These are phyloP conservation scores for Baryphthengus martii DNA, from an alignment of 2,113 vertebrate genomes.

Conservation along the genomic window DNA sequence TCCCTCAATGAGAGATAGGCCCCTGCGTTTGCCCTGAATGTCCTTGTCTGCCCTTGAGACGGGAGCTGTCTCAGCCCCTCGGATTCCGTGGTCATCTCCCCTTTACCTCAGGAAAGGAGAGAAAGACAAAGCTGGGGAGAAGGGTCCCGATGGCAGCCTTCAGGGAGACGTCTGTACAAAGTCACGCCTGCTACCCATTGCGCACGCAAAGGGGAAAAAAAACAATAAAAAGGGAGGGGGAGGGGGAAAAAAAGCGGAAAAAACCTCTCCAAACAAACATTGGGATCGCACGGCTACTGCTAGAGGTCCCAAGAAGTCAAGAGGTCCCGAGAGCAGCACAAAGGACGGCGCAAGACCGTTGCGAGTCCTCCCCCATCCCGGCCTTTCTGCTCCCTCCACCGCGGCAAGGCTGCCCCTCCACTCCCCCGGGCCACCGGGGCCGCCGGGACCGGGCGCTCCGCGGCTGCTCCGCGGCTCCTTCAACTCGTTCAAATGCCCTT, in stretches of 20 bases:
- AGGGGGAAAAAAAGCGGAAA: background rate
- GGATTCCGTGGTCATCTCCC: background rate
- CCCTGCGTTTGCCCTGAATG: background rate
- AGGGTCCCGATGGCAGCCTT: background rate
- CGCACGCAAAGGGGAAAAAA: background rate
- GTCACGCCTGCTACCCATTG: background rate
- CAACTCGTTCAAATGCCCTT: background rate
- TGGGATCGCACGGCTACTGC: constrained; percentile 53
- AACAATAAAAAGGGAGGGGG: background rate
- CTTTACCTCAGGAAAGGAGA: background rate
- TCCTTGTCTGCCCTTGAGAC: background rate
- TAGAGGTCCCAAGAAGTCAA: constrained; percentile 48
- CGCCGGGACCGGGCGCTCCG: background rate
- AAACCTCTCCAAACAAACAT: constrained; percentile 74
- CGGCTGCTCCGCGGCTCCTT: background rate
- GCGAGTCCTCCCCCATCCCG: background rate
- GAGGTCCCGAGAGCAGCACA: constrained; percentile 45
- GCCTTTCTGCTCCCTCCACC: background rate
- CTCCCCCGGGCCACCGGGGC: background rate
- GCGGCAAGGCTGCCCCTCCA: background rate
- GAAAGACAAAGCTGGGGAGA: background rate
- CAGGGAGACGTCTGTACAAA: constrained; percentile 31
- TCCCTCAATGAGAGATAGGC: background rate
- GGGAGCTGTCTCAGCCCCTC: background rate
- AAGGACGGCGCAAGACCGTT: background rate